Evolutionary conservation across 2,113 vertebrate genomes (phyloP).

Genomic region (Cranoglanis bouderius): DNA sequence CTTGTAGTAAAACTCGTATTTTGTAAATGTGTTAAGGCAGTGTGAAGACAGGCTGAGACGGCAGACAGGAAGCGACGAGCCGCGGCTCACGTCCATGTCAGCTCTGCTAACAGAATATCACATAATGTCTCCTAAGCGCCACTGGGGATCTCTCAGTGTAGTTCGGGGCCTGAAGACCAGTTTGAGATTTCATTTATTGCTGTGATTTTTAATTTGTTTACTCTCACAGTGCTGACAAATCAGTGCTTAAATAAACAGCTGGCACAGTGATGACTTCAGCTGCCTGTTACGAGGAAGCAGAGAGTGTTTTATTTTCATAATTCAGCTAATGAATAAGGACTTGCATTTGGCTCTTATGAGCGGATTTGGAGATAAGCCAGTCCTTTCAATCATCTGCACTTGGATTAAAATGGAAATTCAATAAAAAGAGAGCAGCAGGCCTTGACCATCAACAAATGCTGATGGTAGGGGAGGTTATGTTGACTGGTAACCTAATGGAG

Average conservation of each 20-base stretch:
- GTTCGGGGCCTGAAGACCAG: background rate
- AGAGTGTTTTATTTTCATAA: slow-evolving; percentile 42
- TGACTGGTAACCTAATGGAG: slow-evolving; percentile 17
- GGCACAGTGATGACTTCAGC: slow-evolving; percentile 28
- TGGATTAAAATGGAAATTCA: slow-evolving; percentile 20
- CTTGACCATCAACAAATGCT: background rate
- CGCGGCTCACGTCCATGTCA: background rate
- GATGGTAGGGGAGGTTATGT: background rate
- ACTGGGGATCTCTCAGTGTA: background rate
- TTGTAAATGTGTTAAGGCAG: background rate
- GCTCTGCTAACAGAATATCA: slow-evolving; percentile 11
- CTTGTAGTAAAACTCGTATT: background rate
- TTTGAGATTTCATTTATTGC: background rate
- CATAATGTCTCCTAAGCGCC: slow-evolving; percentile 19
- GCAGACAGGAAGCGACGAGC: background rate
- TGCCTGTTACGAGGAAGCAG: slow-evolving; percentile 24
- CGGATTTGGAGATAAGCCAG: background rate
- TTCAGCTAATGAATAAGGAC: slow-evolving; percentile 45
- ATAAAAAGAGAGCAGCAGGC: background rate
- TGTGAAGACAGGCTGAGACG: background rate
- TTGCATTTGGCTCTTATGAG: background rate
- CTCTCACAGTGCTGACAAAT: slow-evolving; percentile 35
- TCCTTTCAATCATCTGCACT: slow-evolving; percentile 12
- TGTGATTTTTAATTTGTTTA: slow-evolving; percentile 42
- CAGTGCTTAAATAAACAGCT: slow-evolving; percentile 16